Evolutionary conservation across 2,113 vertebrate genomes (phyloP).

Genomic region (Mesitornis unicolor): DNA sequence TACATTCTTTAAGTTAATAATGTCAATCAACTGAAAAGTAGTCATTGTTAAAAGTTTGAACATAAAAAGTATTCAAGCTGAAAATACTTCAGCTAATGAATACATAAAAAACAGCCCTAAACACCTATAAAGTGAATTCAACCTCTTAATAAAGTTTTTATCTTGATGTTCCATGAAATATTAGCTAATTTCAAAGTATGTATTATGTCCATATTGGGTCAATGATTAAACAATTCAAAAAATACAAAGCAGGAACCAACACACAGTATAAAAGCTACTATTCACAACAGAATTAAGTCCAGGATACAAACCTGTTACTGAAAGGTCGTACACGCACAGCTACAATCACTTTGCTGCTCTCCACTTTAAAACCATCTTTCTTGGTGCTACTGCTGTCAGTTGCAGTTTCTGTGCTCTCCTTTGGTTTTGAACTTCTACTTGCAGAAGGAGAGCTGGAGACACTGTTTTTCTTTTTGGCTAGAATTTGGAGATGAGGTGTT

Average conservation of each 20-base stretch:
- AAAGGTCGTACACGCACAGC: conserved; percentile 91
- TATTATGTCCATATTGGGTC: not conserved
- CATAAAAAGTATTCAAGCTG: not conserved
- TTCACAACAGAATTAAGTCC: not conserved
- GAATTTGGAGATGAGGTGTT: not conserved
- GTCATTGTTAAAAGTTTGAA: not conserved
- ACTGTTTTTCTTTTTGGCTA: conserved; percentile 6
- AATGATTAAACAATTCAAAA: not conserved
- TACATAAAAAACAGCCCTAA: not conserved
- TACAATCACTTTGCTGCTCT: conserved; percentile 89
- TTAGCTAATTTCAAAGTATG: not conserved
- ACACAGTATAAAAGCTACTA: not conserved
- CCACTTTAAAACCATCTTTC: conserved; percentile 71
- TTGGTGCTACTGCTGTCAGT: not conserved
- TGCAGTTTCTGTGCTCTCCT: not conserved
- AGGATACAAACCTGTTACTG: conserved; percentile 80
- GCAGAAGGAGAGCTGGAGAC: not conserved
- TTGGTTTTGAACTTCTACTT: not conserved
- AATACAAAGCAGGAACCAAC: not conserved
- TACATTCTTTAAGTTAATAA: not conserved
- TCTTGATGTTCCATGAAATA: not conserved
- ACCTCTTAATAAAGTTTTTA: not conserved
- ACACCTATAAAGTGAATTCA: not conserved
- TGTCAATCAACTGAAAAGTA: not conserved
- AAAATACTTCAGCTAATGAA: not conserved